Percentiles rank a stretch among this genome's conserved stretches.
These are phyloP conservation scores for Psix sp. DNA, from an alignment of 1,140 invertebrate genomes.

Conservation along the genomic window DNA sequence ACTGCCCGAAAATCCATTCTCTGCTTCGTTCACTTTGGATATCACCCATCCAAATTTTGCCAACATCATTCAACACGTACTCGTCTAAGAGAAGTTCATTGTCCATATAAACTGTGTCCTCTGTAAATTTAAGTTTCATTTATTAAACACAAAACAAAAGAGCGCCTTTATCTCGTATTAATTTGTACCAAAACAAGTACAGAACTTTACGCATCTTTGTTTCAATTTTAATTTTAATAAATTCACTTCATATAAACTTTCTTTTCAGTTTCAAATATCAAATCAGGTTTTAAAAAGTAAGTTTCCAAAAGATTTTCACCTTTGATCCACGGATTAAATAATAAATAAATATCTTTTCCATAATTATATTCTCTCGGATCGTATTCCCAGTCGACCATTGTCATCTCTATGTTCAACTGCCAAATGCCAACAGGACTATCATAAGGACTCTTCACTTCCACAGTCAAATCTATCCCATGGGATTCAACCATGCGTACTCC, in stretches of 20 bases:
- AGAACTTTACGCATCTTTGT: too few species aligned
- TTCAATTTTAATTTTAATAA: too few species aligned
- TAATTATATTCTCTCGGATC: constrained; percentile 62
- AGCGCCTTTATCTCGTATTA: constrained; percentile 5
- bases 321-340: constrained; percentile 90
- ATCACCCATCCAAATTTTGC: constrained; percentile 82
- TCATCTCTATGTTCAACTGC: constrained; percentile 72
- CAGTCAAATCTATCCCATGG: constrained; percentile 63
- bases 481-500: constrained; percentile 64
- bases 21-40: constrained; percentile 76
- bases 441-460: constrained; percentile 71
- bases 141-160: background rate
- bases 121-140: constrained; percentile 61
- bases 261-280: background rate
- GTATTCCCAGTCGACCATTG: constrained; percentile 49
- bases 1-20: constrained; percentile 83
- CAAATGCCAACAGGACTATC: constrained; percentile 72
- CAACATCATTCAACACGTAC: constrained; percentile 82
- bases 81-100: constrained; percentile 78
- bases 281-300: background rate
- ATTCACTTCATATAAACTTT: background rate
- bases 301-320: too few species aligned
- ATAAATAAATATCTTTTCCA: constrained; percentile 81
- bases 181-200: too few species aligned
- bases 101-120: constrained; percentile 79